Evolutionary conservation across 2,797 vertebrate species (phyloP).

Genomic region (Eupleurogrammus muticus): DNA sequence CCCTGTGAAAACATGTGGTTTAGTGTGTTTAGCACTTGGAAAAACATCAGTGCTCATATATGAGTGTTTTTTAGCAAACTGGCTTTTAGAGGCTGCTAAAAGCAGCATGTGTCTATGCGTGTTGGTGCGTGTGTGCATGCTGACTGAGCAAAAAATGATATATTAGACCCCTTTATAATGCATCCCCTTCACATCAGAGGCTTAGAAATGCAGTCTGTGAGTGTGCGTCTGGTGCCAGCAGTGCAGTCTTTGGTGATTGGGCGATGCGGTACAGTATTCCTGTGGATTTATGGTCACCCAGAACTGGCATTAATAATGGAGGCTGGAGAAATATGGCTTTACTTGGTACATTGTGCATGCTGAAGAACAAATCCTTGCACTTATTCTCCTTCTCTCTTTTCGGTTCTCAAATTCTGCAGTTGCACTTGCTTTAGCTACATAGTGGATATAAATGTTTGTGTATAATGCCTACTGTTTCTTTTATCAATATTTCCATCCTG

Average conservation of each 20-base stretch:
- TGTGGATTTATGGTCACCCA: conserved; percentile 59
- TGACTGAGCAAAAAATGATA: conserved; percentile 26
- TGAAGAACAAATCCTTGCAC: conserved; percentile 22
- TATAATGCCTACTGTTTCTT: background rate
- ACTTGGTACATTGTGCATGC: conserved; percentile 13
- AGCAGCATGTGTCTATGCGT: conserved; percentile 4
- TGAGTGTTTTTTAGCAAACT: background rate
- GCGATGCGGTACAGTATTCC: conserved; percentile 47
- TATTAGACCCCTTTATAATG: conserved; percentile 27
- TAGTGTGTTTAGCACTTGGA: background rate
- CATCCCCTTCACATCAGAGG: conserved; percentile 41
- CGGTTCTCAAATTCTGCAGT: conserved; percentile 10
- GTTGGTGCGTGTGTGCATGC: background rate
- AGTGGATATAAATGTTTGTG: background rate
- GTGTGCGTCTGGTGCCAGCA: conserved; percentile 42
- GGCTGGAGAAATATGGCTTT: conserved; percentile 38
- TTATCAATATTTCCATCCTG: no score
- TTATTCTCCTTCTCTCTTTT: conserved; percentile 8
- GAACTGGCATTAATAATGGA: conserved; percentile 55
- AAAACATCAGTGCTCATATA: no score
- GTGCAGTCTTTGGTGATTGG: conserved; percentile 38
- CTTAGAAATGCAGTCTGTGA: conserved; percentile 38
- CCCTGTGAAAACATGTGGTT: conserved; percentile 31
- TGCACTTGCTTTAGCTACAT: background rate
- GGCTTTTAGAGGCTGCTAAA: background rate